A percentile compares a stretch with the other conserved stretches of the same genome.
These are phyloP conservation scores for Notolepis coatsorum DNA, from an alignment of 2,797 vertebrate species.

Conservation along the genomic window DNA sequence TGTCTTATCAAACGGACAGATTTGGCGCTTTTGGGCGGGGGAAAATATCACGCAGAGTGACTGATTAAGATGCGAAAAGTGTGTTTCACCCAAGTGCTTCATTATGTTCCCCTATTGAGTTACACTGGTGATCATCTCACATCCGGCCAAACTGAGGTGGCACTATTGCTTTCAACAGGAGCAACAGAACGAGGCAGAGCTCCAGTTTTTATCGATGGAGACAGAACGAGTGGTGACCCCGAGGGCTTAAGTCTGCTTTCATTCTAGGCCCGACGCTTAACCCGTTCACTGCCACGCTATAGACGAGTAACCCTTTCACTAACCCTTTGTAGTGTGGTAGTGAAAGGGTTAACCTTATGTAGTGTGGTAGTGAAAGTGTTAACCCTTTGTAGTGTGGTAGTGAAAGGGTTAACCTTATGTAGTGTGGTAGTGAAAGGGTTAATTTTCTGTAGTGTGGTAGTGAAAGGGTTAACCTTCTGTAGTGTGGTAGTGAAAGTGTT, in stretches of 20 bases:
- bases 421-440: too few relatives aligned
- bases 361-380: too few relatives aligned
- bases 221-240: neutral
- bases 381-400: too few relatives aligned
- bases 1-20: conserved; percentile 12
- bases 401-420: too few relatives aligned
- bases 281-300: too few relatives aligned
- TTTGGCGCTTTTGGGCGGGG: conserved; percentile 14
- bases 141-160: neutral
- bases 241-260: neutral
- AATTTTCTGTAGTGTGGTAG: too few relatives aligned
- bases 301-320: too few relatives aligned
- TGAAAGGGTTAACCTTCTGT: too few relatives aligned
- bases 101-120: neutral
- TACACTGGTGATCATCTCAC: neutral
- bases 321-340: too few relatives aligned
- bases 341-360: too few relatives aligned
- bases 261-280: conserved; percentile 7
- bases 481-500: too few relatives aligned
- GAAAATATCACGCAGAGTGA: conserved; percentile 13
- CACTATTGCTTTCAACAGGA: neutral
- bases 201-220: neutral
- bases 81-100: conserved; percentile 3
- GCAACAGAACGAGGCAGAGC: neutral
- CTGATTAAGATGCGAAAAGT: neutral